A percentile compares a stretch with the other conserved stretches of the same genome.
Evolutionary conservation across 2,113 vertebrate species (phyloP).

Genomic region (Kryptolebias marmoratus): DNA sequence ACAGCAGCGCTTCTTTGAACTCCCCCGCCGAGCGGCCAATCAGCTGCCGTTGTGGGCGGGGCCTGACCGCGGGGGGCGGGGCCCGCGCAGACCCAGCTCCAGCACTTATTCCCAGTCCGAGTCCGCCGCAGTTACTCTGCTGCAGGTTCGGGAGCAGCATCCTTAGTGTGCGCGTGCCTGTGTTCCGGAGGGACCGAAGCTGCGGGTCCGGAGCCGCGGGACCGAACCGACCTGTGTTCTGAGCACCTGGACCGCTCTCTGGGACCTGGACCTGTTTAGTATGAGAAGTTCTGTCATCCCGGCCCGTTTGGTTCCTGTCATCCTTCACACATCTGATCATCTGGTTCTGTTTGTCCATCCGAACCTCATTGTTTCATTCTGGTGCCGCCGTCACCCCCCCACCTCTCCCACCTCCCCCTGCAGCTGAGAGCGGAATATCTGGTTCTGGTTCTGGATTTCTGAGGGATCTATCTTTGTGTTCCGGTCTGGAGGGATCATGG

Average conservation of each 20-base stretch:
- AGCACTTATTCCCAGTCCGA: slow-evolving; percentile 73
- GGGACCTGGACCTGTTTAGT: slow-evolving; percentile 30
- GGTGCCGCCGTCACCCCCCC: slow-evolving; percentile 51
- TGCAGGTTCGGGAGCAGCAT: slow-evolving; percentile 68
- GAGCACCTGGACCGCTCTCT: not conserved
- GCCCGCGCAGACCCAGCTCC: slow-evolving; percentile 53
- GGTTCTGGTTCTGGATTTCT: slow-evolving; percentile 50
- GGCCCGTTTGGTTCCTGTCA: slow-evolving; percentile 67
- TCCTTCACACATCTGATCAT: slow-evolving; percentile 62
- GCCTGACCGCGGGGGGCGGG: slow-evolving; percentile 67
- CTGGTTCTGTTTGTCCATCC: slow-evolving; percentile 58
- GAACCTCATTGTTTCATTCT: slow-evolving; percentile 63
- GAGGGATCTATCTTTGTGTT: slow-evolving; percentile 72
- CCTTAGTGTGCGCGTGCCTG: slow-evolving; percentile 43
- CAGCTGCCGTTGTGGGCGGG: slow-evolving; percentile 68
- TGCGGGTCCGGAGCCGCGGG: slow-evolving; percentile 58
- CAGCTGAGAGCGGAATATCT: slow-evolving; percentile 62
- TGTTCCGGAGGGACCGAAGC: slow-evolving; percentile 50
- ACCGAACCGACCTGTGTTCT: slow-evolving; percentile 19
- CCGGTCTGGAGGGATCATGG: slow-evolving; percentile 69
- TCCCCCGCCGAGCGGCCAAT: slow-evolving; percentile 72
- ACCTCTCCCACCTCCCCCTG: slow-evolving; percentile 21
- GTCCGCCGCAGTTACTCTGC: slow-evolving; percentile 76
- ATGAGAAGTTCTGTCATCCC: slow-evolving; percentile 75
- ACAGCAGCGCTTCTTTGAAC: slow-evolving; percentile 59